Percentiles rank a stretch among this genome's conserved stretches.
Evolutionary conservation across 1,140 invertebrate genomes (phyloP).

Genomic region (Drosophila cardini): DNA sequence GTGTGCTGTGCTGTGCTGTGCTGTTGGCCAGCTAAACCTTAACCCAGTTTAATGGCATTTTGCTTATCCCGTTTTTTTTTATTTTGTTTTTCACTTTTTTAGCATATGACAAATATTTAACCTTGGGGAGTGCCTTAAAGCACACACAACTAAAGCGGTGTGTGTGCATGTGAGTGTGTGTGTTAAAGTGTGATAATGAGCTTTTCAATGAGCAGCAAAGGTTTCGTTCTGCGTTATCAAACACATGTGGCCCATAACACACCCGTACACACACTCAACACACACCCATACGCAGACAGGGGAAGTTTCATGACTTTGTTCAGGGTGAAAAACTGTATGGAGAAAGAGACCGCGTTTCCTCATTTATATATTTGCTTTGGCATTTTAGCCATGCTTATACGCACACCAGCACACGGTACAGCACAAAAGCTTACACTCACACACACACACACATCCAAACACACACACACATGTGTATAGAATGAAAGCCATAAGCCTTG

Average conservation of each 20-base stretch:
- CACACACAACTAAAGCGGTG: background rate
- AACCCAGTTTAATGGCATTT: constrained; percentile 34
- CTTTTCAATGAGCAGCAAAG: constrained; percentile 49
- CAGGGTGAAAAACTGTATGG: constrained; percentile 45
- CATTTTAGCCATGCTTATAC: constrained; percentile 51
- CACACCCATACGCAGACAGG: constrained; percentile 55
- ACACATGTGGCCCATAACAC: constrained; percentile 28
- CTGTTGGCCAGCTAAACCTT: constrained; percentile 30
- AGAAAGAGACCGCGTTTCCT: constrained; percentile 59
- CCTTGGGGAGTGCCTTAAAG: constrained; percentile 39
- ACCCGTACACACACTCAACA: constrained; percentile 21
- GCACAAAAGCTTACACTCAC: constrained; percentile 31
- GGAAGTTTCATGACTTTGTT: constrained; percentile 37
- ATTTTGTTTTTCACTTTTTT: constrained; percentile 14
- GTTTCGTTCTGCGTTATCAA: constrained; percentile 57
- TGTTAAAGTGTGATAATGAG: constrained; percentile 47
- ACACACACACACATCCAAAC: constrained; percentile 8
- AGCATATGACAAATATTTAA: constrained; percentile 49
- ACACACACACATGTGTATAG: constrained; percentile 18
- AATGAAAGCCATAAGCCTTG: constrained; percentile 58
- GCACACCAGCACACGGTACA: constrained; percentile 23
- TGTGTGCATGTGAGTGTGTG: constrained; percentile 9
- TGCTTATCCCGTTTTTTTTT: background rate
- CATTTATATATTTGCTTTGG: constrained; percentile 77
- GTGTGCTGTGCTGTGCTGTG: too few relatives aligned